Conservation (phyloP, 2,888 invertebrate genomes). For the Leptarthrus brevirostris region DNA sequence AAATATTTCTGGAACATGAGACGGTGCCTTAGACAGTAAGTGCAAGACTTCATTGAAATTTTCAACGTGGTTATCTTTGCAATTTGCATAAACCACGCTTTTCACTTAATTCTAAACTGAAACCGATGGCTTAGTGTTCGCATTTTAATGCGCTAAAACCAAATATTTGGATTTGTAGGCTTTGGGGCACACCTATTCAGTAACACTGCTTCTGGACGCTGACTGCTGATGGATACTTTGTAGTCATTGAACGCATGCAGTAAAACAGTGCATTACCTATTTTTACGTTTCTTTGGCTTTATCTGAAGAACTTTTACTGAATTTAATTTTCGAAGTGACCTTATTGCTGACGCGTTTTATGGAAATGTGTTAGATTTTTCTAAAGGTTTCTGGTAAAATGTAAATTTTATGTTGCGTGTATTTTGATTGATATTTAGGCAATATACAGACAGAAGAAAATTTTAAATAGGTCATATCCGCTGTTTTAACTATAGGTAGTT, state of each 20-base stretch:
- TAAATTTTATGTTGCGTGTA: no score
- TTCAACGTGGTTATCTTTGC: constrained; percentile 5
- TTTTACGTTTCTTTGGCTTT: constrained; percentile 1
- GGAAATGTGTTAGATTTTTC: no score
- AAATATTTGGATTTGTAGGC: constrained; percentile 43
- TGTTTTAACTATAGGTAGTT: no score
- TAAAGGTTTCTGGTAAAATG: no score
- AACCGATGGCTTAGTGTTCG: not conserved
- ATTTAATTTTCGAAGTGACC: not conserved
- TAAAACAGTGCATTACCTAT: constrained; percentile 7
- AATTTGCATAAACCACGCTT: constrained; percentile 32
- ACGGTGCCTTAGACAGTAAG: not conserved
- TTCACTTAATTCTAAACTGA: constrained; percentile 13
- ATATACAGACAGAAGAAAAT: no score
- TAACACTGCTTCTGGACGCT: not conserved
- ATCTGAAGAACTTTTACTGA: constrained; percentile 32
- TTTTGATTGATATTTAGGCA: no score
- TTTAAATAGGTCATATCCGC: no score
- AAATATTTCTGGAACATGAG: constrained; percentile 9
- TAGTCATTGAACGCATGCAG: constrained; percentile 3
- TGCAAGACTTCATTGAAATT: constrained; percentile 1
- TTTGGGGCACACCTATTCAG: constrained; percentile 27
- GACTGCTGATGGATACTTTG: constrained; percentile 9
- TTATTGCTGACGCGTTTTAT: not conserved
- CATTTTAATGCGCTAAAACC: constrained; percentile 17